Evolutionary conservation across 1,140 invertebrate genomes (phyloP), one percentile per base, ranked within the genome.

Genomic region (Panonychus citri): DNA sequence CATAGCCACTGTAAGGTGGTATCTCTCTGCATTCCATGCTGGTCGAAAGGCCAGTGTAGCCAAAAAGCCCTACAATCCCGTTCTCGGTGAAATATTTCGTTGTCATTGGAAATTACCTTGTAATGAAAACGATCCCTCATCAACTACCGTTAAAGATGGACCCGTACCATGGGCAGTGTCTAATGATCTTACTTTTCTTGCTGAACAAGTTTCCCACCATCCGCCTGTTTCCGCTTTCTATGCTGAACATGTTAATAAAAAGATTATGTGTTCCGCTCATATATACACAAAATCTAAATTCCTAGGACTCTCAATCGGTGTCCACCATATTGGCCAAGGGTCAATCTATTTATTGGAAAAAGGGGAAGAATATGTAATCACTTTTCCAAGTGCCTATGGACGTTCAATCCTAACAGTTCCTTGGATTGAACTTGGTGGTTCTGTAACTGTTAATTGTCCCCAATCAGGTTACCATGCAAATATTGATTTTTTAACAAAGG

Each of bases 251-350:
- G 79, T 80, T 58, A 78, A 81, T 58, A 91, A 89, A 70, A 77
- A 81, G 59, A 87, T 95, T 53, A 81, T 80, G 66, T 88, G 95
- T 69, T 81, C 83, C 37, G 88, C 87, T 7, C 87, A 88, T 65
- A 88, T 96, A 49, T 96, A 87, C 81, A 96, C 91, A 19, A 96
- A 95, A 71, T 94, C 90, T 60, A 94, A 94, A 72, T 96, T 96
- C 71, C 76, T 96, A 37, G 91, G 93, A 1, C 74, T 97, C 39
- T 93, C 88, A 19, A 86, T 97, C 62, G 89, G 74, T 51, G 73
- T 75, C 3, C 67, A 71, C 27, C 70, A 75, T 66, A 64, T 75
- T 54, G 75, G 75, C 10, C 72, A 74, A 70, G 75, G 88, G 1
- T 76, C 77, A 51, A 80, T 96, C 7, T 81, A 78, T 19, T 71